Evolutionary conservation across 2,113 vertebrate genomes (phyloP).

Genomic region (Lepus europaeus): DNA sequence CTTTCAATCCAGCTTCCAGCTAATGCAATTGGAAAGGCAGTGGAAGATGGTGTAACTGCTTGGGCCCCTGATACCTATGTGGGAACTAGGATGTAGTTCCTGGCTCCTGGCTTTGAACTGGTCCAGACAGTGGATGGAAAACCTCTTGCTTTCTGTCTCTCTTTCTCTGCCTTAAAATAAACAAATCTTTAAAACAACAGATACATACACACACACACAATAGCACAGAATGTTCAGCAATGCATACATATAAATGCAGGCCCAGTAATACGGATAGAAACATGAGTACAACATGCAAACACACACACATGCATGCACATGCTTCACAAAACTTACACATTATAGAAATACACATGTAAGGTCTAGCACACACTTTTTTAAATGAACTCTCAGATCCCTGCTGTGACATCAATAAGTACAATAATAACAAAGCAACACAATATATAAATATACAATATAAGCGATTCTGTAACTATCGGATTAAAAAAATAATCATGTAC

Average conservation of each 20-base stretch:
- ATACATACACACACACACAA: background rate
- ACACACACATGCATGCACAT: accelerated
- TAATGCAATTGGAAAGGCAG: too few relatives aligned
- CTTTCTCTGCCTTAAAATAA: too few relatives aligned
- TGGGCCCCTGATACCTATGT: too few relatives aligned
- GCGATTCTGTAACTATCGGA: constrained; percentile 54
- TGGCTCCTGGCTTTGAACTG: too few relatives aligned
- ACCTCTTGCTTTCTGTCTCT: too few relatives aligned
- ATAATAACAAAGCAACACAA: background rate
- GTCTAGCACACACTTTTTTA: background rate
- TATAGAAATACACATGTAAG: background rate
- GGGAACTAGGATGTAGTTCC: too few relatives aligned
- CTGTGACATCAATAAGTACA: background rate
- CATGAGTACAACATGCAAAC: background rate
- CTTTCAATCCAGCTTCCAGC: too few relatives aligned
- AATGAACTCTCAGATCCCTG: background rate
- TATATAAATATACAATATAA: constrained; percentile 33
- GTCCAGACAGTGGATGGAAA: too few relatives aligned
- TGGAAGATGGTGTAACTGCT: too few relatives aligned
- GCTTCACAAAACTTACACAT: background rate
- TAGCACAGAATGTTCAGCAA: background rate
- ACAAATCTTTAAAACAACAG: too few relatives aligned
- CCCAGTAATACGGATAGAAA: background rate
- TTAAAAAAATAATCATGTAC: constrained; percentile 69
- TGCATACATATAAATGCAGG: background rate